These are phyloP conservation scores for Catajapyx aquilonaris DNA, from an alignment of 1,140 invertebrate genomes.

Conservation along the genomic window DNA sequence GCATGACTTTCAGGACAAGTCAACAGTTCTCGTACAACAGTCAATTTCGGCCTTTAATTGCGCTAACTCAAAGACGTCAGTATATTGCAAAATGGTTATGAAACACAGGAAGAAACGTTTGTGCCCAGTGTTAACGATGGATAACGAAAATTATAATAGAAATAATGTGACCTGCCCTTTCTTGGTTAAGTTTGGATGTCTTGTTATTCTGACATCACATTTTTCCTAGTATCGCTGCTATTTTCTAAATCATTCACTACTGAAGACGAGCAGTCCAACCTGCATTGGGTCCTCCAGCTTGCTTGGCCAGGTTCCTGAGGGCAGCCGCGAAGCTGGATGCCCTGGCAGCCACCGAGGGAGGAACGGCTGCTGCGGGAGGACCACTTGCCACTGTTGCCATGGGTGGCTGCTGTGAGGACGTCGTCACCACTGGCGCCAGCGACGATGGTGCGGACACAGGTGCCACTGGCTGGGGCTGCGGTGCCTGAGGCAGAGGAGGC, in stretches of 20 bases:
- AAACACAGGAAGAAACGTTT: too few species aligned
- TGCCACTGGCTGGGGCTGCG: background rate
- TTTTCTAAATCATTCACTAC: constrained; percentile 1
- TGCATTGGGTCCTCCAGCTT: constrained; percentile 31
- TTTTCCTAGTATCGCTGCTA: background rate
- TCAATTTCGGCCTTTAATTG: too few species aligned
- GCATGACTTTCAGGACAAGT: too few species aligned
- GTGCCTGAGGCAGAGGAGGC: constrained; percentile 14
- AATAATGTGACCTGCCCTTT: background rate
- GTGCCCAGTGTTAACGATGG: too few species aligned
- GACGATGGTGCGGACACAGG: constrained; percentile 19
- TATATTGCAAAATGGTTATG: too few species aligned
- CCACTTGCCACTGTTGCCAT: too few species aligned
- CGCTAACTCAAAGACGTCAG: too few species aligned
- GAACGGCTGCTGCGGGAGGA: constrained; percentile 5
- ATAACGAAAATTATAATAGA: too few species aligned
- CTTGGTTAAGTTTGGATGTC: background rate
- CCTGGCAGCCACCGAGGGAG: constrained; percentile 14
- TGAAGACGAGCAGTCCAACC: constrained; percentile 6
- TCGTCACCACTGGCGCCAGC: constrained; percentile 2
- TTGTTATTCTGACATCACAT: background rate
- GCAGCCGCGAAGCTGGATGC: constrained; percentile 49
- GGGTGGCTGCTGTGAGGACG: background rate
- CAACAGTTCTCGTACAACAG: too few species aligned
- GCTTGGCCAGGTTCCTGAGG: constrained; percentile 54